Evolutionary conservation across 2,113 vertebrate species (phyloP).

Genomic region (Monarcha castaneiventris): DNA sequence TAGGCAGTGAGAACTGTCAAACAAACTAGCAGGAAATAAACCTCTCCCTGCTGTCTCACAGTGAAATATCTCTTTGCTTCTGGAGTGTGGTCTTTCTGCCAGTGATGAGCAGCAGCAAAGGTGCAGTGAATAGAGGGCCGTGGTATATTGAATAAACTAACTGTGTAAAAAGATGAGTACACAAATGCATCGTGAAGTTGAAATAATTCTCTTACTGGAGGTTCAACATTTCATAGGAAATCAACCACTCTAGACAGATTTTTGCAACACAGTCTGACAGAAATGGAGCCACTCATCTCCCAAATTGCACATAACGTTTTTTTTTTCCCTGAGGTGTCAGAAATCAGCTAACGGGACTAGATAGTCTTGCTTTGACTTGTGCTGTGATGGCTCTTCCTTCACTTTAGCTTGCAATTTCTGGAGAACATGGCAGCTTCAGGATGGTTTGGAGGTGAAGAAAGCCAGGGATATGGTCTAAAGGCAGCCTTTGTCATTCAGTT

Average conservation of each 20-base stretch:
- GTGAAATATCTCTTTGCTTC: neutral
- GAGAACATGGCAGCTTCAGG: neutral
- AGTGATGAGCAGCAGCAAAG: neutral
- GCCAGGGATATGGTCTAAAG: neutral
- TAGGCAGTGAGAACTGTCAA: neutral
- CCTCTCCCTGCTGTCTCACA: fast-evolving
- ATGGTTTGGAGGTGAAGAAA: neutral
- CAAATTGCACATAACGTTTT: neutral
- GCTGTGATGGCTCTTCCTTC: neutral
- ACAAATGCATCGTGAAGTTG: fast-evolving
- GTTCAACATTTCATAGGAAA: neutral
- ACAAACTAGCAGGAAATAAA: neutral
- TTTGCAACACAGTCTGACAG: neutral
- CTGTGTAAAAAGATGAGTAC: neutral
- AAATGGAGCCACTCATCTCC: neutral
- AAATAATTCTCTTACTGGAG: neutral
- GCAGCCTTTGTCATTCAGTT: neutral
- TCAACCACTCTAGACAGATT: neutral
- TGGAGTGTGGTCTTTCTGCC: neutral
- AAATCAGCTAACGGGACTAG: neutral
- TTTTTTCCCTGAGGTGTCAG: neutral
- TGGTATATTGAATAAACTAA: neutral
- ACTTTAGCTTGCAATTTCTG: neutral
- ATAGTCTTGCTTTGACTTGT: neutral
- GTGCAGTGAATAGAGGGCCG: neutral